Percentiles rank a stretch among this genome's conserved stretches.
These are phyloP conservation scores for Neolamprologus longior DNA, from an alignment of 2,113 vertebrate species.

Conservation along the genomic window DNA sequence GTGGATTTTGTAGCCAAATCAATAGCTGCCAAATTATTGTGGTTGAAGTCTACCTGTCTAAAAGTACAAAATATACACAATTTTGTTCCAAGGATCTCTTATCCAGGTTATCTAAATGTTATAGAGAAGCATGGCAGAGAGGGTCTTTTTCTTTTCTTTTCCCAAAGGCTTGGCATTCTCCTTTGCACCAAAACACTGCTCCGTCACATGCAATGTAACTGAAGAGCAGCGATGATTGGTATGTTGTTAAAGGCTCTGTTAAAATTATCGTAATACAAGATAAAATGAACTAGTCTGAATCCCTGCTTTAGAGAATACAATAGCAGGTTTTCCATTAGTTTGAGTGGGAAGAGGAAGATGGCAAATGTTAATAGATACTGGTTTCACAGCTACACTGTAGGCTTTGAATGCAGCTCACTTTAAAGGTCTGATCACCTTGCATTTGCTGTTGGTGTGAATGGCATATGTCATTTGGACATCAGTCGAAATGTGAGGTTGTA, in stretches of 20 bases:
- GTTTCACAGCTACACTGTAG: not conserved
- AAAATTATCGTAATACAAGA: not conserved
- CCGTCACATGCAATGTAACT: not conserved
- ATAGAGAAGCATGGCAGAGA: not conserved
- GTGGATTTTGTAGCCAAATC: constrained; percentile 43
- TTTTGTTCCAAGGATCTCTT: not conserved
- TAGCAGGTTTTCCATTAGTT: not conserved
- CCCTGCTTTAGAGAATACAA: not conserved
- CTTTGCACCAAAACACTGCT: not conserved
- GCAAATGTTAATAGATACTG: not conserved
- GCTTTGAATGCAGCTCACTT: constrained; percentile 15
- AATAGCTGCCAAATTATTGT: constrained; percentile 45
- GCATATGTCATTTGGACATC: not conserved
- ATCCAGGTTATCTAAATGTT: not conserved
- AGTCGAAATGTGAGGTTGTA: not conserved
- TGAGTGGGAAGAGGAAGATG: not conserved
- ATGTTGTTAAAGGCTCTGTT: not conserved
- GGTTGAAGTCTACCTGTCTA: constrained; percentile 12
- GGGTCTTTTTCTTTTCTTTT: not conserved
- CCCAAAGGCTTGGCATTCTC: not conserved
- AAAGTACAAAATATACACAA: constrained; percentile 23
- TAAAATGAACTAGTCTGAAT: not conserved
- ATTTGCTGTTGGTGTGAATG: not conserved
- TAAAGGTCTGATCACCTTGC: not conserved
- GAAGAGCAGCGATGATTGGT: not conserved